Percentiles rank a stretch among this genome's conserved stretches.
Evolutionary conservation across 2,797 vertebrate species (phyloP).

Genomic region (Ciconia nigra): DNA sequence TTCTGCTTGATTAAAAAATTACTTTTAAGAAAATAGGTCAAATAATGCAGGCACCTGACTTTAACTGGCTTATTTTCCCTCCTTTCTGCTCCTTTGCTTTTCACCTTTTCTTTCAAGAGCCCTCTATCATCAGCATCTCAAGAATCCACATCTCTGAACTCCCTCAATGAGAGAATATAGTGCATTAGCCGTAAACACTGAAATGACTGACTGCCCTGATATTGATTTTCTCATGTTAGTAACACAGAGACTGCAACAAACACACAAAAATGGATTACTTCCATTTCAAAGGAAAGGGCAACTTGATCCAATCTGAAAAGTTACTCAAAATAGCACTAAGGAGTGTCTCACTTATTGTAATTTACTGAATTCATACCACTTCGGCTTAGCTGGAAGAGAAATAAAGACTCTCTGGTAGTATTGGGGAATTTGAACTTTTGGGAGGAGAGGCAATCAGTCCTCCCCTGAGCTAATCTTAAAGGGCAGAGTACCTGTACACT

Average conservation of each 20-base stretch:
- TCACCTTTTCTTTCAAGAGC: background rate
- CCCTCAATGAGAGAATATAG: background rate
- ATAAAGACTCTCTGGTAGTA: background rate
- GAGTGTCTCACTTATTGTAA: background rate
- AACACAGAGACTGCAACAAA: background rate
- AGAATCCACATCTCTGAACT: background rate
- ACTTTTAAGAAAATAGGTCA: background rate
- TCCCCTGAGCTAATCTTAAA: conserved; percentile 2
- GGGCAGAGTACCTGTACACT: background rate
- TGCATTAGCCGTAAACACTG: background rate
- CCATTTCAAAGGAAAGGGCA: conserved; percentile 9
- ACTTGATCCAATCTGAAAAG: conserved; percentile 2
- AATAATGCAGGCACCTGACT: background rate
- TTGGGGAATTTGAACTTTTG: conserved; percentile 1
- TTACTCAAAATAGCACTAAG: background rate
- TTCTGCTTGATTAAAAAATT: background rate
- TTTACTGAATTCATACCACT: background rate
- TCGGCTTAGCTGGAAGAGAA: background rate
- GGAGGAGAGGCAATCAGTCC: background rate
- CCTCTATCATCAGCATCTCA: background rate
- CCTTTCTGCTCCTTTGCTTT: background rate
- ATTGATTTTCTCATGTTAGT: background rate
- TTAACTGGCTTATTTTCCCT: background rate
- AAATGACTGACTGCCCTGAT: background rate
- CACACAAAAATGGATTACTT: conserved; percentile 21